Evolutionary conservation across 2,888 invertebrate species (phyloP), one percentile per base, ranked within the genome.

Genomic region (Arctia plantaginis): DNA sequence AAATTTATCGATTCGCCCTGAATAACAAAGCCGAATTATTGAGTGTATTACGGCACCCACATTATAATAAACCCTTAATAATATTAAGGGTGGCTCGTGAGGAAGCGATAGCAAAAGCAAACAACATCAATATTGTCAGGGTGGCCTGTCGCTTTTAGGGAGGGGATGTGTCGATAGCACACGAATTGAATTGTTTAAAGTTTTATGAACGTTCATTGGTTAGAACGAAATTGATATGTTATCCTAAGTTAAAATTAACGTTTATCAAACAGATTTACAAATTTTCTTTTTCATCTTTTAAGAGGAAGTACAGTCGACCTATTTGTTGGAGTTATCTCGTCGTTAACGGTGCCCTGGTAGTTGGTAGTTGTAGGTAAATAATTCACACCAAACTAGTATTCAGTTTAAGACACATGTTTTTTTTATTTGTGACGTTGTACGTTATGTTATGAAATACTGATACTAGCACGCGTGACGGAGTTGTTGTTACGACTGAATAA

Each of bases 121-220:
- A 93, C 92, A 93, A 89, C 91, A 92, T 93, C 92, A 92, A 92
- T 93, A 92, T 90, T 85, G 84, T 72, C 68, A 62, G 81, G 79
- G 83, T 20, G 83, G 77, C 69, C 80, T 82, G 82, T 82, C 78
- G 81, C 51, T 71, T n/a, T 59, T 85, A 87, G 85, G 74, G 85
- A 35, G 82, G 85, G 79, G 33, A 35, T 30, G 55, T 72, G 39
- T 59, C 65, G 66, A 69, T 71, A 65, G 23, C 44, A 69, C 59
- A 33, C 69, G n/a, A 44, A 73, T 73, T 67, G 68, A 71, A 30
- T 47, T 71, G 27, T 72, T 71, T 12, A n/a, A 20, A n/a, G 20
- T 35, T 55, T 35, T 66, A 8, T n/a, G 6, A 71, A 55, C 51
- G 23, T 23, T 47, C 23, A 55, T 35, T 65, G 65, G 33, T 6